Evolutionary conservation across 64 coral and sea anemone species (phyloP).

Genomic region (Pachyseris speciosa): DNA sequence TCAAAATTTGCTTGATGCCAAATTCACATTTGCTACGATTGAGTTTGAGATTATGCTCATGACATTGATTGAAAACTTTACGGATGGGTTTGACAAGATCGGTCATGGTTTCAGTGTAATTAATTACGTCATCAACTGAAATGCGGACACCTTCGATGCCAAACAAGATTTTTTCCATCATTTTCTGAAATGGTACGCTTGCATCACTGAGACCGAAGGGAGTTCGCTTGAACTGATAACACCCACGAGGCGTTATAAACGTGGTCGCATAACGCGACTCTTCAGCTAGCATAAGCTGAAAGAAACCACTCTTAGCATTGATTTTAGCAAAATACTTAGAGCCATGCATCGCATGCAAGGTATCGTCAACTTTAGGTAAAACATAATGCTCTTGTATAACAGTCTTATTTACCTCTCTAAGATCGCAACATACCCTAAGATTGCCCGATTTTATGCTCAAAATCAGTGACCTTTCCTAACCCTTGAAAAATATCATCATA

Average conservation of each 20-base stretch:
- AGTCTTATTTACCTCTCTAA: constrained; percentile 51
- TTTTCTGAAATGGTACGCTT: constrained; percentile 39
- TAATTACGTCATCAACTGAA: constrained; percentile 35
- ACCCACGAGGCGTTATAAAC: neutral
- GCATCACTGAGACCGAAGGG: constrained; percentile 25
- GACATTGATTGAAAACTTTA: neutral
- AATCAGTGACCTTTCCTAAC: constrained; percentile 30
- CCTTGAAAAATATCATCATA: constrained; percentile 27
- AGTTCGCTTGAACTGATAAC: constrained; percentile 15
- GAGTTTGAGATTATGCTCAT: neutral
- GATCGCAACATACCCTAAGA: constrained; percentile 36
- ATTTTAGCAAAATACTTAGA: constrained; percentile 47
- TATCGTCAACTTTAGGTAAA: constrained; percentile 50
- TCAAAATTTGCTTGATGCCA: neutral
- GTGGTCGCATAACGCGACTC: neutral
- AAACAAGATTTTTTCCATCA: constrained; percentile 40
- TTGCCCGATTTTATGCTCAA: constrained; percentile 39
- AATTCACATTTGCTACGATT: constrained; percentile 22
- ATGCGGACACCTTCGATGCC: constrained; percentile 39
- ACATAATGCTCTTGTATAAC: constrained; percentile 40
- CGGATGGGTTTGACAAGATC: neutral
- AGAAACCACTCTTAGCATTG: constrained; percentile 52
- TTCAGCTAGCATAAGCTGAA: neutral
- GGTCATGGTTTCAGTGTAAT: neutral
- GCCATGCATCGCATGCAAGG: constrained; percentile 42